A percentile compares a stretch with the other conserved stretches of the same genome.
Conservation (phyloP, 2,797 vertebrate species). For the Alfaro cultratus region DNA sequence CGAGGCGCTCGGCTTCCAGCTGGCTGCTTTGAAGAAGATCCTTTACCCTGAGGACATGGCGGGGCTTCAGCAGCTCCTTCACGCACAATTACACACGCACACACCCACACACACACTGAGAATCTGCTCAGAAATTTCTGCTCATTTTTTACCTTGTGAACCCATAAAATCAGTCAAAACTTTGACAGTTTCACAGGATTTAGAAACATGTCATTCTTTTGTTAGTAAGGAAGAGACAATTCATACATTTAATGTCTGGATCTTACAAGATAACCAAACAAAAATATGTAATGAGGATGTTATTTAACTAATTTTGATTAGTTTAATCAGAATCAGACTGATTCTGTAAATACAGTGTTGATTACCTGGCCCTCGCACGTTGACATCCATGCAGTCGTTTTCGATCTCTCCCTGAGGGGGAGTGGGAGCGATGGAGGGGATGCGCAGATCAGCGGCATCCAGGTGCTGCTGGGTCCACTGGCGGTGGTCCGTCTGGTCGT, state of each 20-base stretch:
- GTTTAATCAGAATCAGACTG: neutral
- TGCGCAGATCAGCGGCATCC: constrained; percentile 93
- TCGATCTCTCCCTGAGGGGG: constrained; percentile 97
- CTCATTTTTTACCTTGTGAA: constrained; percentile 8
- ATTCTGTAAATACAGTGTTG: neutral
- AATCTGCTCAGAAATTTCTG: constrained; percentile 25
- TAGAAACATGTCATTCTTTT: neutral
- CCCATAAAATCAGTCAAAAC: neutral
- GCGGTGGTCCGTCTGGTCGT: constrained; percentile 92
- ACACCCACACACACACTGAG: constrained; percentile 15
- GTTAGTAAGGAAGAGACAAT: neutral
- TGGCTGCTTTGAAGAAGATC: constrained; percentile 85
- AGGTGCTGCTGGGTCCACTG: constrained; percentile 99
- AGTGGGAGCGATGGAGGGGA: constrained; percentile 93
- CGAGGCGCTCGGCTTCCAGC: constrained; percentile 73
- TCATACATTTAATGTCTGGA: neutral
- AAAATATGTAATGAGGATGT: neutral
- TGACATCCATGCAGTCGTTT: constrained; percentile 95
- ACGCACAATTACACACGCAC: constrained; percentile 42
- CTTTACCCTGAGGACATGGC: constrained; percentile 75
- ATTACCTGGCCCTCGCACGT: constrained; percentile 95
- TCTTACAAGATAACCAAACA: neutral
- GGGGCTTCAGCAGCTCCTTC: constrained; percentile 77
- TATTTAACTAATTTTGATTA: neutral
- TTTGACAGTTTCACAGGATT: neutral